Evolutionary conservation across 1,140 invertebrate species (phyloP).

Genomic region (Brachionus calyciflorus): DNA sequence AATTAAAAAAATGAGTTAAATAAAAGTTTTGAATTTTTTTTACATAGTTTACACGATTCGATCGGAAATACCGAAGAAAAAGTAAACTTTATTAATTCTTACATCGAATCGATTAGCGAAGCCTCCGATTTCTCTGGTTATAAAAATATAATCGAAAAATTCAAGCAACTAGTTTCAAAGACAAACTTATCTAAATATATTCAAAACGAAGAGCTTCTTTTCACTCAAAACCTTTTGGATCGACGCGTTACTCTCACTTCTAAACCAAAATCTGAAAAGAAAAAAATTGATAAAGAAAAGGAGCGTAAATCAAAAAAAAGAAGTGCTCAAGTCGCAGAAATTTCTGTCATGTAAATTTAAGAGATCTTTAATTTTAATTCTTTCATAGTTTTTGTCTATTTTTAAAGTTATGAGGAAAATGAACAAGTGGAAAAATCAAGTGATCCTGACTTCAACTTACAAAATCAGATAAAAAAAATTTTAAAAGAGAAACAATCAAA

Average conservation of each 20-base stretch:
- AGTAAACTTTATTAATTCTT: neutral
- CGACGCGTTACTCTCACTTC: neutral
- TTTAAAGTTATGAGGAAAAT: slow-evolving; percentile 24
- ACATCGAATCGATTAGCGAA: neutral
- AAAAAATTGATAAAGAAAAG: neutral
- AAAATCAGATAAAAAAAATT: slow-evolving; percentile 23
- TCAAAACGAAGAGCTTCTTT: neutral
- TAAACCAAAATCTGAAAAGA: neutral
- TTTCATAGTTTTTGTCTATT: neutral
- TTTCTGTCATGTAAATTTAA: neutral
- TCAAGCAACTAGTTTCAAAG: neutral
- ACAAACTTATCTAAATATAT: neutral
- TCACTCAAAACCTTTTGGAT: neutral
- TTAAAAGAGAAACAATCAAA: slow-evolving; percentile 15
- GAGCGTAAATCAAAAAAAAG: slow-evolving; percentile 7
- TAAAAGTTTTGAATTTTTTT: neutral
- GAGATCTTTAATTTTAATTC: neutral
- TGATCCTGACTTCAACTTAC: neutral
- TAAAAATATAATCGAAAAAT: neutral
- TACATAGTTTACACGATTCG: neutral
- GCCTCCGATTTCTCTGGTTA: neutral
- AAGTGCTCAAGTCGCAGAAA: slow-evolving; percentile 32
- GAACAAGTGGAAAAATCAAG: neutral
- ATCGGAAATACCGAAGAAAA: neutral
- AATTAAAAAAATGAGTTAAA: no score